These are phyloP conservation scores for Salarias fasciatus DNA, from an alignment of 2,797 vertebrate genomes.

Conservation along the genomic window DNA sequence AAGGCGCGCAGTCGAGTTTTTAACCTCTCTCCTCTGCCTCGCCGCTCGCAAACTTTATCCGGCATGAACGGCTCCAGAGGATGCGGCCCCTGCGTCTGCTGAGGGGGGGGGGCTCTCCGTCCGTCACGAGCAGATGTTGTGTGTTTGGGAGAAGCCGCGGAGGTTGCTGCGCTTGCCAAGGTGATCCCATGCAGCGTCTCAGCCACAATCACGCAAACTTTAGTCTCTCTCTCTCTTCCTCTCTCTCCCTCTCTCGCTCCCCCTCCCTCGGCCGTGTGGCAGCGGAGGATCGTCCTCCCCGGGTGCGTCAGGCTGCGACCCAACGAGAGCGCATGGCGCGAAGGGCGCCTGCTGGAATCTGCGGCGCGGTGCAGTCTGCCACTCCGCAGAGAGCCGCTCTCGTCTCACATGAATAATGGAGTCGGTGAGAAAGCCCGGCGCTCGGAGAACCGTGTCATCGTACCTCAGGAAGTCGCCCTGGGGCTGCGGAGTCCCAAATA, in stretches of 20 bases:
- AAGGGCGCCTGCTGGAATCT: slow-evolving; percentile 78
- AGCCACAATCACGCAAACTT: slow-evolving; percentile 63
- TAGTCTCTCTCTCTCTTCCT: slow-evolving; percentile 27
- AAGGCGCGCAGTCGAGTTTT: slow-evolving; percentile 26
- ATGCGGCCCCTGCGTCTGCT: slow-evolving; percentile 34
- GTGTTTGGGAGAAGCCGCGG: slow-evolving; percentile 30
- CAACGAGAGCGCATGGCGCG: slow-evolving; percentile 64
- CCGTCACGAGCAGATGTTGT: slow-evolving; percentile 33
- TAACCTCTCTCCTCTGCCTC: slow-evolving; percentile 63
- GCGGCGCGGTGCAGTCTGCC: slow-evolving; percentile 68
- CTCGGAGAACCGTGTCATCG: slow-evolving; percentile 42
- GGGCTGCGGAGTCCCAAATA: slow-evolving; percentile 44
- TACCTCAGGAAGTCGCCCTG: slow-evolving; percentile 41
- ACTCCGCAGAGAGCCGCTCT: slow-evolving; percentile 26
- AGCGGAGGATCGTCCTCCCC: slow-evolving; percentile 66
- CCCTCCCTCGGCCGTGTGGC: slow-evolving; percentile 53
- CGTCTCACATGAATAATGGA: slow-evolving; percentile 65
- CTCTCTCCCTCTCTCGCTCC: slow-evolving; percentile 12
- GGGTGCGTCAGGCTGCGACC: slow-evolving; percentile 75
- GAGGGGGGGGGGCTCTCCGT: slow-evolving; percentile 34
- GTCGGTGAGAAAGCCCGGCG: slow-evolving; percentile 38
- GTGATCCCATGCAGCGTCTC: slow-evolving; percentile 51
- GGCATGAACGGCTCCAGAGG: slow-evolving; percentile 67
- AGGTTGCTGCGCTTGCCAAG: slow-evolving; percentile 26
- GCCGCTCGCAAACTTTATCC: slow-evolving; percentile 73